Evolutionary conservation across 2,888 invertebrate species (phyloP).

Genomic region (Spilarctia lutea): DNA sequence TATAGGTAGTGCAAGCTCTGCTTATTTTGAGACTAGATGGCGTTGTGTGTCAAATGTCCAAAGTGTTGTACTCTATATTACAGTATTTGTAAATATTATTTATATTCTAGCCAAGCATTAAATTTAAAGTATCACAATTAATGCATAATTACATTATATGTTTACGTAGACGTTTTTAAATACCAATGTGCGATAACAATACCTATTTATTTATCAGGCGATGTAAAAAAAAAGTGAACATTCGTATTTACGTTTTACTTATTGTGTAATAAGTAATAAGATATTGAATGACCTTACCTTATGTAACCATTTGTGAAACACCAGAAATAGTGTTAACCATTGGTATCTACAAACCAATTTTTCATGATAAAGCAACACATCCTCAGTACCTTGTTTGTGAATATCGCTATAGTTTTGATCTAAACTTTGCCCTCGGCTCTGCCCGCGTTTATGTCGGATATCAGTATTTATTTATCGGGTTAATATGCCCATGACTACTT

Average conservation of each 20-base stretch:
- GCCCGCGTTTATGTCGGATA: no score
- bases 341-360: not conserved
- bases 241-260: not conserved
- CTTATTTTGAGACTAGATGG: no score
- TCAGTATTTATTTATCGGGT: no score
- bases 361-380: not conserved
- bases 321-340: not conserved
- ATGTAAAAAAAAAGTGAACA: not conserved
- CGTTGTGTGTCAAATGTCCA: no score
- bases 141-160: not conserved
- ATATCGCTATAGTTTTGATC: not conserved
- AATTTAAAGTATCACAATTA: not conserved
- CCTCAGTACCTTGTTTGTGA: not conserved
- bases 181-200: slow-evolving; percentile 14
- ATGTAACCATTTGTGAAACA: not conserved
- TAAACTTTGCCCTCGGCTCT: no score
- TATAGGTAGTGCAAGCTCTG: no score
- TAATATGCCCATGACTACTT: no score
- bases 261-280: not conserved
- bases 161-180: slow-evolving; percentile 2
- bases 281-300: not conserved
- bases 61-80: not conserved
- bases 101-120: not conserved
- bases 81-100: not conserved
- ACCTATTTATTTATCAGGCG: not conserved